Base-by-base conservation (phyloP, 2,797 vertebrate genomes). In the Enteromius trimaculatus region DNA sequence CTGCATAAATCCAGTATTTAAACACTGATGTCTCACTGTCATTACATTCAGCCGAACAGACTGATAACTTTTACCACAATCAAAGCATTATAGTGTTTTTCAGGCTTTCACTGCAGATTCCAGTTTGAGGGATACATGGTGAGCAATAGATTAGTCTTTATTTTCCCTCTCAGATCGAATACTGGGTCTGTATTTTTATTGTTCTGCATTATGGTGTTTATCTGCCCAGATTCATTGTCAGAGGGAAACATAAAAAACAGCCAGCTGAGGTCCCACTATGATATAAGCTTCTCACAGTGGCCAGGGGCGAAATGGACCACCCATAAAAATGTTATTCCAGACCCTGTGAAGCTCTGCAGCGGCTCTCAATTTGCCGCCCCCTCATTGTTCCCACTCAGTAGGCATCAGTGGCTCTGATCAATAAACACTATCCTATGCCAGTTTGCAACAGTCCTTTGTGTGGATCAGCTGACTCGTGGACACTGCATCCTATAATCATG, bases 351-450 rank as follows among this genome's bases (percentile, higher is more conserved):
- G n/a, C 58, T 47, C 34, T 23, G 37, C 75, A 77, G 49, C 19
- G 6, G 19, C 71, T 74, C 37, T 80, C 7, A 60, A 60, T 72
- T 13, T 37, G 6, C 42, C 9, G 9, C 29, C 29, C 42, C 19
- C 31, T 74, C n/a, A 81, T 68, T 75, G 60, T 76, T 82, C 71
- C 60, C 80, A 58, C 71, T 82, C 60, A 64, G n/a, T 76, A 62
- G 71, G 47, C 70, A 76, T 82, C 71, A 55, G 26, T 77, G 81
- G 64, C 37, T 83, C 78, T 69, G 58, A 86, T 86, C 79, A 82
- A 84, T 82, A 80, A 75, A 71, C 58, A 72, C 68, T 69, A 39
- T 82, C 39, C 39, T 29, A 44, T 79, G 47, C 47, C 82, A 49
- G 77, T 77, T 76, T 31, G 44, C 26, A 75, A 60, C 79, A 55